Evolutionary conservation across 2,888 invertebrate genomes (phyloP).

Genomic region (Apomyelois bistriatella): DNA sequence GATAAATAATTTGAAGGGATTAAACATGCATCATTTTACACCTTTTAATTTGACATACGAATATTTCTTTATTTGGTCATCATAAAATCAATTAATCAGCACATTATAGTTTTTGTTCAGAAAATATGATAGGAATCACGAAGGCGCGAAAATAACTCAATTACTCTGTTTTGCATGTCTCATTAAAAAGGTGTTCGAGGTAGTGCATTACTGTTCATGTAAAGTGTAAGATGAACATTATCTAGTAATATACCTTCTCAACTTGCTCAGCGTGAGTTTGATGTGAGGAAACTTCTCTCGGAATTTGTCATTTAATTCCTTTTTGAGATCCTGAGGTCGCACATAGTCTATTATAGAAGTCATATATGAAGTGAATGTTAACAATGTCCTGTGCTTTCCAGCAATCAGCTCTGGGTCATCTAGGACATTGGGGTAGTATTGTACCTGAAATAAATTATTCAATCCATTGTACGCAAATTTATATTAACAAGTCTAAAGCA

Average conservation of each 20-base stretch:
- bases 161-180: too few relatives aligned
- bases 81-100: too few relatives aligned
- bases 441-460: constrained; percentile 46
- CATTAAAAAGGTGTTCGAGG: too few relatives aligned
- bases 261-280: constrained; percentile 95
- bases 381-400: constrained; percentile 91
- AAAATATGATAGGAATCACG: too few relatives aligned
- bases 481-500: too few relatives aligned
- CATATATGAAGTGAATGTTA: constrained; percentile 94
- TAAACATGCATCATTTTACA: too few relatives aligned
- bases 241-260: constrained; percentile 97
- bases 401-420: constrained; percentile 96
- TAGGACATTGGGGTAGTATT: constrained; percentile 92
- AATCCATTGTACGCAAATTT: background rate
- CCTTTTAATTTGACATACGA: too few relatives aligned
- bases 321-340: constrained; percentile 96
- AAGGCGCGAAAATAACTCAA: too few relatives aligned
- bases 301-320: constrained; percentile 98
- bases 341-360: constrained; percentile 98
- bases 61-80: too few relatives aligned
- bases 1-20: background rate
- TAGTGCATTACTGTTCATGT: too few relatives aligned
- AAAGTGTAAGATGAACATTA: too few relatives aligned
- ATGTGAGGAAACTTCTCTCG: constrained; percentile 96
- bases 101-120: too few relatives aligned